These are phyloP conservation scores for Arvicanthis niloticus DNA, from an alignment of 2,113 vertebrate genomes.

Conservation along the genomic window DNA sequence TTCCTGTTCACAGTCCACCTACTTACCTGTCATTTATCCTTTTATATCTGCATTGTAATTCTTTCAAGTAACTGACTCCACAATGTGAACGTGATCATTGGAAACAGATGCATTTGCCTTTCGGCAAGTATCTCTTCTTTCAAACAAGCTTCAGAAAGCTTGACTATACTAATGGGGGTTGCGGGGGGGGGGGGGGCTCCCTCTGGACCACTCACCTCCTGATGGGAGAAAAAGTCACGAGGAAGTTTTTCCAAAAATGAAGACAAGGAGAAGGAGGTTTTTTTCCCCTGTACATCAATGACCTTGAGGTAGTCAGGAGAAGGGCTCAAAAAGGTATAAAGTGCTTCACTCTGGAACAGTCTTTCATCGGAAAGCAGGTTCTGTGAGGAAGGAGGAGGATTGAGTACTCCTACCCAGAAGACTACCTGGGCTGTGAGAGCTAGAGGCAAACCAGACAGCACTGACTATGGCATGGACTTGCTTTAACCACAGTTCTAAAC, in stretches of 20 bases:
- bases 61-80: background rate
- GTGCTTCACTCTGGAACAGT: conserved; percentile 97
- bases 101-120: background rate
- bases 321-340: conserved; percentile 98
- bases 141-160: background rate
- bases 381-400: conserved; percentile 81
- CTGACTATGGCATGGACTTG: background rate
- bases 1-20: background rate
- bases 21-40: background rate
- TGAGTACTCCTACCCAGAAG: background rate
- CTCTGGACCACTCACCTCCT: conserved; percentile 90
- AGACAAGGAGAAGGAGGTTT: conserved; percentile 95
- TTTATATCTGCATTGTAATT: background rate
- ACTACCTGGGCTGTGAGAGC: rapidly evolving
- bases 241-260: conserved; percentile 98
- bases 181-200: background rate
- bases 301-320: conserved; percentile 98
- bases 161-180: background rate
- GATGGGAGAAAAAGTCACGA: conserved; percentile 98
- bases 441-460: background rate
- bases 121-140: background rate
- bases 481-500: background rate
- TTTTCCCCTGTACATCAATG: conserved; percentile 96
- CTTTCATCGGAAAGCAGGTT: conserved; percentile 96
- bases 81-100: background rate